Percentiles rank a stretch among this genome's conserved stretches.
phyloP scores from a whole-genome alignment of 1,140 invertebrate species.

The Globodera rostochiensis region DNA sequence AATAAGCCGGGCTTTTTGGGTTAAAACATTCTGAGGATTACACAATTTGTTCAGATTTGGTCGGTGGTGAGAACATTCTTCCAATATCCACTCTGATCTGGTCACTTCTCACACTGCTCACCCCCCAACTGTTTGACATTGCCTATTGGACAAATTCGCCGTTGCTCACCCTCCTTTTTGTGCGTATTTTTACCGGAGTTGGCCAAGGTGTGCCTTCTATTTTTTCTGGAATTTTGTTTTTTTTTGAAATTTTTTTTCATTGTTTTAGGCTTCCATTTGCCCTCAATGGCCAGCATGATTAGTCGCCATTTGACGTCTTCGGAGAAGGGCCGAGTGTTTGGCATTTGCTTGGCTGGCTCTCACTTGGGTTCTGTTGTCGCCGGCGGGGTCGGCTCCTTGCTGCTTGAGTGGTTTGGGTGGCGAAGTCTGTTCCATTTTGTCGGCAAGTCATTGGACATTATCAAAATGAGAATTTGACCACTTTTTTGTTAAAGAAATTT shows the following conservation, averaged over 20 bases:
- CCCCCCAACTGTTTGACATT: conserved; percentile 73
- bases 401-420: conserved; percentile 75
- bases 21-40: too few relatives aligned
- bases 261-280: conserved; percentile 73
- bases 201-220: conserved; percentile 71
- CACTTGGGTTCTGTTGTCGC: conserved; percentile 72
- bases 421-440: conserved; percentile 74
- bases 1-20: too few relatives aligned
- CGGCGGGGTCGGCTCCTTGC: conserved; percentile 74
- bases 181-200: conserved; percentile 74
- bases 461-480: too few relatives aligned
- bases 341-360: conserved; percentile 73
- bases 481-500: conserved; percentile 44
- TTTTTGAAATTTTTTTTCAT: conserved; percentile 18
- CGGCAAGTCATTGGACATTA: conserved; percentile 64
- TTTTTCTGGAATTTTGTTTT: too few relatives aligned
- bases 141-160: conserved; percentile 70
- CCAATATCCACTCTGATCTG: conserved; percentile 73
- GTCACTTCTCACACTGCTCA: conserved; percentile 73
- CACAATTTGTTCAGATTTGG: conserved; percentile 69
- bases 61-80: conserved; percentile 75
- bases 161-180: conserved; percentile 71
- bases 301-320: conserved; percentile 73
- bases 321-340: conserved; percentile 76
- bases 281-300: conserved; percentile 76